These are phyloP conservation scores for Zaprionus kolodkinae DNA, from an alignment of 1,140 invertebrate species.

Conservation along the genomic window DNA sequence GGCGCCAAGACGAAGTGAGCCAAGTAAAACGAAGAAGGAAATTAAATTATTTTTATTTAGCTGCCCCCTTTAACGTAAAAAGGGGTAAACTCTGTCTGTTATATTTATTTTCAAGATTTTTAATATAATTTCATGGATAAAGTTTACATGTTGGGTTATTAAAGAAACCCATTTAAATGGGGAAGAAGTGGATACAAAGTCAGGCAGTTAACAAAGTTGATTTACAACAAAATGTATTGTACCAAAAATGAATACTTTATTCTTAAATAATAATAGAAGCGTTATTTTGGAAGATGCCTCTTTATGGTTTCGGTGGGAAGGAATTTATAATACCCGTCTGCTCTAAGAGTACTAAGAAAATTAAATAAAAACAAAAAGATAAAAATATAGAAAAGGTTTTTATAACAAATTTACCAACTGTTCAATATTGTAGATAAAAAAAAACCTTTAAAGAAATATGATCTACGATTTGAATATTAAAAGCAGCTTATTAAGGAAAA, in stretches of 20 bases:
- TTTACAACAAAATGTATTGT: background rate
- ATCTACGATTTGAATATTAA: background rate
- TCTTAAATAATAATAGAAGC: too few species aligned
- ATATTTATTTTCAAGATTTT: constrained; percentile 7
- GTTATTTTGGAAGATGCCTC: too few species aligned
- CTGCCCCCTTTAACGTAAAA: background rate
- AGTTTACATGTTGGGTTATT: constrained; percentile 5
- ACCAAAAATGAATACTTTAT: too few species aligned
- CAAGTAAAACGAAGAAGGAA: constrained; percentile 1
- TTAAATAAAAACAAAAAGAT: too few species aligned
- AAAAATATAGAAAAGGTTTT: too few species aligned
- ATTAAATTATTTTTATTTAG: constrained; percentile 6
- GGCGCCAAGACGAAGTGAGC: constrained; percentile 4
- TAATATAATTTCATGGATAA: constrained; percentile 17
- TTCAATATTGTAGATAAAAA: too few species aligned
- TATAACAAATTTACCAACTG: too few species aligned
- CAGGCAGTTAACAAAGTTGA: background rate
- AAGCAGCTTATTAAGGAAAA: background rate
- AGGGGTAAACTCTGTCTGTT: constrained; percentile 2
- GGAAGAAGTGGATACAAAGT: background rate
- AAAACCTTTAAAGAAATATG: too few species aligned
- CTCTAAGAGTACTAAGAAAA: background rate
- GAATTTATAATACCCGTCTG: background rate
- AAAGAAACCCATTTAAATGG: background rate
- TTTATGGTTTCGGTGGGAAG: too few species aligned